Evolutionary conservation across 2,113 vertebrate genomes (phyloP).

Genomic region (Thinocorus orbignyianus): DNA sequence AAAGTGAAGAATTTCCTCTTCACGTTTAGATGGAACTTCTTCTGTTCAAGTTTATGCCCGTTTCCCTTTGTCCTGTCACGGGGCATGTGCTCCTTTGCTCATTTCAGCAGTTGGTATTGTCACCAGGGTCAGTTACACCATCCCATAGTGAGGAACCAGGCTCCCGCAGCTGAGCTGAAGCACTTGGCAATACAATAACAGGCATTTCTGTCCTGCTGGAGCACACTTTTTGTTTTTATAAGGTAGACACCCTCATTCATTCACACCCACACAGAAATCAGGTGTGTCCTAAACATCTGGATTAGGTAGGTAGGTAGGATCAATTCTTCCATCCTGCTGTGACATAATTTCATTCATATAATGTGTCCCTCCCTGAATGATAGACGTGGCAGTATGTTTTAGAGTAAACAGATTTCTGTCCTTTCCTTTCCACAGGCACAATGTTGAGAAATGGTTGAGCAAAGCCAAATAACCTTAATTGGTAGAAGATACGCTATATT

Average conservation of each 20-base stretch:
- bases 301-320: not conserved
- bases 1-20: too few species aligned
- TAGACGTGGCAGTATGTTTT: not conserved
- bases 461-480: constrained; percentile 1
- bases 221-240: not conserved
- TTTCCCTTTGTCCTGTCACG: too few species aligned
- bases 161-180: not conserved
- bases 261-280: not conserved
- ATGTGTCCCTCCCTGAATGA: not conserved
- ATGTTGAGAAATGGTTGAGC: not conserved
- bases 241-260: not conserved
- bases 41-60: too few species aligned
- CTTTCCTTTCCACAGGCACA: not conserved
- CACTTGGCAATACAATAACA: not conserved
- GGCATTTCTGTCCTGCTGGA: not conserved
- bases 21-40: too few species aligned
- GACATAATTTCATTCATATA: not conserved
- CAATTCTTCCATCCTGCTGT: not conserved
- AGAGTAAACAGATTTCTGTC: not conserved
- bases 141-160: not conserved
- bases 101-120: not conserved
- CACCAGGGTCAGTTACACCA: not conserved
- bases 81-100: not conserved
- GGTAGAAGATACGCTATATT: not conserved
- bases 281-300: not conserved